Percentiles rank a stretch among this genome's conserved stretches.
phyloP scores from a whole-genome alignment of 1,140 invertebrate species.

The Pemphigus obesinymphae region DNA sequence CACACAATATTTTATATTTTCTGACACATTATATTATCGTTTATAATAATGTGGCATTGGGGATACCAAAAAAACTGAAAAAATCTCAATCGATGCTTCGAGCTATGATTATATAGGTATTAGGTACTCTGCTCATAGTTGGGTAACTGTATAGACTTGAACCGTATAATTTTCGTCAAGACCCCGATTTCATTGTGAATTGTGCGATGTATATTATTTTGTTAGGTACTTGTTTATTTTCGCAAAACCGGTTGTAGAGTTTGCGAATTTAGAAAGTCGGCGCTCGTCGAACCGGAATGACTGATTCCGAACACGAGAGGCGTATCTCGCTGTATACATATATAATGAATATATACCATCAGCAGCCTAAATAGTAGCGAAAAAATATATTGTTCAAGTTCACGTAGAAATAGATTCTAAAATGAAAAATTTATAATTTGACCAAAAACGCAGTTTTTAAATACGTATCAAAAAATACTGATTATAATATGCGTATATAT shows the following conservation, averaged over 20 bases:
- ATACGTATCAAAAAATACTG: no score
- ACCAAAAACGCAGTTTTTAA: no score
- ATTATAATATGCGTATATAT: no score
- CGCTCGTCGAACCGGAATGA: conserved; percentile 31
- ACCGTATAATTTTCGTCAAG: conserved; percentile 38
- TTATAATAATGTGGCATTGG: conserved; percentile 10
- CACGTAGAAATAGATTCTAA: background rate
- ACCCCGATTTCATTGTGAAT: conserved; percentile 25
- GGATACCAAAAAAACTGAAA: background rate
- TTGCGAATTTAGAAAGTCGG: conserved; percentile 38
- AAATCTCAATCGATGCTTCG: background rate
- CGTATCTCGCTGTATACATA: no score
- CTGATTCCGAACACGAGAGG: conserved; percentile 8
- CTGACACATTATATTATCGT: background rate
- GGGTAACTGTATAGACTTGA: conserved; percentile 17
- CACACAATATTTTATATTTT: background rate
- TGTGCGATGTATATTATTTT: conserved; percentile 13
- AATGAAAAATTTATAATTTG: no score
- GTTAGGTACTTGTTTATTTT: conserved; percentile 13
- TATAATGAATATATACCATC: background rate
- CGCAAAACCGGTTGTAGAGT: conserved; percentile 23
- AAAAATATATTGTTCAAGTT: conserved; percentile 1
- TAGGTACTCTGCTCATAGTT: no score
- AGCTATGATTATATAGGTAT: background rate
- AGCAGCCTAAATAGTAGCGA: background rate